Evolutionary conservation across 2,888 invertebrate genomes (phyloP).

Genomic region (Lasioglossum marginatum): DNA sequence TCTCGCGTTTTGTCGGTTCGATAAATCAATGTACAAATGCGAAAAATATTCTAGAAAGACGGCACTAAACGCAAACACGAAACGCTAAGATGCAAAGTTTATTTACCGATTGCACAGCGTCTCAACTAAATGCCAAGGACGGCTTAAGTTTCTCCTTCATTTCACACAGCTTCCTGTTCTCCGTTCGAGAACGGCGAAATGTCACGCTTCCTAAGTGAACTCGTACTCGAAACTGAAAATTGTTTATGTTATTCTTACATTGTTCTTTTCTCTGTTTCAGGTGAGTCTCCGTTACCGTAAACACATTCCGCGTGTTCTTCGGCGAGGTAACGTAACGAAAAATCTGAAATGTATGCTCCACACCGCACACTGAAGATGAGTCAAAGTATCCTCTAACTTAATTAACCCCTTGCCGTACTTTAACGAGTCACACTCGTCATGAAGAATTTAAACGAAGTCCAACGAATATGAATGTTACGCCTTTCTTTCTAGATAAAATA

Average conservation of each 20-base stretch:
- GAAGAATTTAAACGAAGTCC: too few relatives aligned
- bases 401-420: too few relatives aligned
- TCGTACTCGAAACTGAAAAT: not conserved
- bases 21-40: not conserved
- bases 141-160: slow-evolving; percentile 48
- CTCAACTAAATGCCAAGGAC: slow-evolving; percentile 54
- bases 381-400: too few relatives aligned
- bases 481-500: too few relatives aligned
- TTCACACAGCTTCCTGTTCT: slow-evolving; percentile 54
- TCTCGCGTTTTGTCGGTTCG: not conserved
- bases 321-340: slow-evolving; percentile 43
- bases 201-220: slow-evolving; percentile 33
- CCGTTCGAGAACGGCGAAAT: slow-evolving; percentile 34
- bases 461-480: too few relatives aligned
- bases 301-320: not conserved
- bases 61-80: not conserved
- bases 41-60: not conserved
- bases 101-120: slow-evolving; percentile 37
- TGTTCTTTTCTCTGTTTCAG: slow-evolving; percentile 66
- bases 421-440: too few relatives aligned
- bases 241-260: not conserved
- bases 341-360: not conserved
- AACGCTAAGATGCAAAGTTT: slow-evolving; percentile 35
- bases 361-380: too few relatives aligned
- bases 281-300: slow-evolving; percentile 60